Evolutionary conservation across 2,113 vertebrate species (phyloP), one percentile per base, ranked within the genome.

Genomic region (Poeciliopsis prolifica): DNA sequence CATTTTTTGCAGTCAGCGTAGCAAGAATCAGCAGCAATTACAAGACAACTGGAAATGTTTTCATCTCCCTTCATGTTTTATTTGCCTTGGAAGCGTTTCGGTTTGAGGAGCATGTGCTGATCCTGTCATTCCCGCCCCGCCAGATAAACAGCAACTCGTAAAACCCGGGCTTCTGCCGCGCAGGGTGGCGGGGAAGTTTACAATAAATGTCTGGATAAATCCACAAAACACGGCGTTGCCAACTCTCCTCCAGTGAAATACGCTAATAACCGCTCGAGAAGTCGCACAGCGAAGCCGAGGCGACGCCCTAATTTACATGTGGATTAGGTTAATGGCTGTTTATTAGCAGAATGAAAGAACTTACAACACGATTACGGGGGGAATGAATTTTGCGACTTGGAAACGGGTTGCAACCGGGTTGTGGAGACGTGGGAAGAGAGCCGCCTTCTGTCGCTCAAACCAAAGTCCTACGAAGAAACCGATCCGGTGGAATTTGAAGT

Each of bases 141-240:
- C 89, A 92, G 88, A 89, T 87, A 91, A 93, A 87, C 54, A 84
- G 84, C 75, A 26, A 37, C 75, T 88, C 87, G 58, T 92, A 92
- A 93, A 93, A 86, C 70, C 76, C 85, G 37, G 74, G 75, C 86
- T 79, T 90, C 90, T 87, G 91, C 88, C 77, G 79, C 83, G 81
- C 85, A 81, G 79, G 82, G 90, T 80, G 85, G 87, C 87, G 78
- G 44, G 44, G 80, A 87, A 89, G 82, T 90, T 90, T 87, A 88
- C 88, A 89, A 89, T 91, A 90, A 87, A 91, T 87, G 92, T 92
- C 89, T 71, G 81, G 79, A 86, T 92, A 89, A 90, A 92, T 91
- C 87, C 78, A 87, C 63, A 24, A 85, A 86, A 87, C 75, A 72
- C 64, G 61, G 74, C 22, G 72, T 78, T 91, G 87, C 89, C 86